Evolutionary conservation across 2,113 vertebrate species (phyloP).

Genomic region (Spea bombifrons): DNA sequence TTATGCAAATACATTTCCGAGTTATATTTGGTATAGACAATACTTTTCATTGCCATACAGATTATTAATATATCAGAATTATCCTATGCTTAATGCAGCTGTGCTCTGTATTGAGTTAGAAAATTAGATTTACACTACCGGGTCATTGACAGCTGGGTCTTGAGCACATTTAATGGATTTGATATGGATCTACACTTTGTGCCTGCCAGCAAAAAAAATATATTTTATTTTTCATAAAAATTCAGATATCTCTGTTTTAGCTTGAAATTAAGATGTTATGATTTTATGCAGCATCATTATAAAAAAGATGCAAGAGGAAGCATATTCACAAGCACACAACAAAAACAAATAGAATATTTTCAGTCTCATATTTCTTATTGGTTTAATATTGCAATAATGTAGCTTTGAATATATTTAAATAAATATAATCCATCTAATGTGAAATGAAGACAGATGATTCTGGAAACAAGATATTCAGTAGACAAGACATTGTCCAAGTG

Average conservation of each 20-base stretch:
- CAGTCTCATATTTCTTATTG: slow-evolving; percentile 32
- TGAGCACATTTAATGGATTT: slow-evolving; percentile 72
- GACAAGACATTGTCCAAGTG: neutral
- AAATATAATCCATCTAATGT: slow-evolving; percentile 35
- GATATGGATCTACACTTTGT: slow-evolving; percentile 63
- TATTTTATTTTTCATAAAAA: slow-evolving; percentile 72
- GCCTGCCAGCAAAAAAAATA: slow-evolving; percentile 72
- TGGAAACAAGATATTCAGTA: slow-evolving; percentile 10
- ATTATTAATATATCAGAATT: slow-evolving; percentile 76
- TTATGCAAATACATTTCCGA: slow-evolving; percentile 57
- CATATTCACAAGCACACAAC: slow-evolving; percentile 28
- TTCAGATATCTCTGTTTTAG: slow-evolving; percentile 46
- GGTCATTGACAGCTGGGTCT: slow-evolving; percentile 76
- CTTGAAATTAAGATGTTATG: slow-evolving; percentile 43
- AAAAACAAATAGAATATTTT: slow-evolving; percentile 31
- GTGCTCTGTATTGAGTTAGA: slow-evolving; percentile 76
- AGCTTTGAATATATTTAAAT: slow-evolving; percentile 40
- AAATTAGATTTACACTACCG: slow-evolving; percentile 76
- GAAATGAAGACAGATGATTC: slow-evolving; percentile 29
- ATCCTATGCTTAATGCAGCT: slow-evolving; percentile 75
- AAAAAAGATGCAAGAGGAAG: slow-evolving; percentile 40
- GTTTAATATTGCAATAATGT: slow-evolving; percentile 38
- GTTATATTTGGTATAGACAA: slow-evolving; percentile 74
- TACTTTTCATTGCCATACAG: slow-evolving; percentile 70
- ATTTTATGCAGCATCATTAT: slow-evolving; percentile 20